phyloP scores from a whole-genome alignment of 1,140 invertebrate genomes.

The Melitaea cinxia region DNA sequence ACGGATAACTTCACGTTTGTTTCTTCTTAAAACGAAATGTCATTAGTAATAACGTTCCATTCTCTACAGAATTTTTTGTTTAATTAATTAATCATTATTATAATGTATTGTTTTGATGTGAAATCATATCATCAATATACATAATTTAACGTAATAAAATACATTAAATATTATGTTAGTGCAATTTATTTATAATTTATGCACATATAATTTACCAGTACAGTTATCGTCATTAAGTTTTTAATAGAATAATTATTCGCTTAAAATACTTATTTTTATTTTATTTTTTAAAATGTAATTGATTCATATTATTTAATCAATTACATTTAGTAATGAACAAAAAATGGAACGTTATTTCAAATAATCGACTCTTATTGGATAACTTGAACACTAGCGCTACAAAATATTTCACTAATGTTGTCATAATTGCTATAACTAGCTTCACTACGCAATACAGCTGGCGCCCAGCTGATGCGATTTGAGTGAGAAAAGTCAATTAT shows the following conservation, averaged over 20 bases:
- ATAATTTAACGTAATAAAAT: background rate
- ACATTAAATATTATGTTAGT: background rate
- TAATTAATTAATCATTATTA: background rate
- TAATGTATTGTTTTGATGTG: background rate
- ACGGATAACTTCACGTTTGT: constrained; percentile 78
- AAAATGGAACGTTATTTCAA: constrained; percentile 41
- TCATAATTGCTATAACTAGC: constrained; percentile 46
- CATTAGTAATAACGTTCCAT: constrained; percentile 49
- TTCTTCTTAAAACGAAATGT: constrained; percentile 75
- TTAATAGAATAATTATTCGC: background rate
- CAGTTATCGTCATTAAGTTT: background rate
- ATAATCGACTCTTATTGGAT: constrained; percentile 5
- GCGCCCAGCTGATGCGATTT: constrained; percentile 76
- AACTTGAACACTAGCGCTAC: constrained; percentile 16
- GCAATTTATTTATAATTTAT: background rate
- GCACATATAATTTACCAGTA: background rate
- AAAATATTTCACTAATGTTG: constrained; percentile 49
- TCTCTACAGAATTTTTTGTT: constrained; percentile 33
- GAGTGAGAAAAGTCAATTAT: constrained; percentile 66
- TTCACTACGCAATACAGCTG: constrained; percentile 73
- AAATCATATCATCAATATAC: background rate
- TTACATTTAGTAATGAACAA: constrained; percentile 16
- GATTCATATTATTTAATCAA: background rate
- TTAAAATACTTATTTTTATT: background rate
- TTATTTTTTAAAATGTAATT: background rate